Base-by-base conservation (phyloP, 2,888 invertebrate species). In the Chrysopilus asiliformis region DNA sequence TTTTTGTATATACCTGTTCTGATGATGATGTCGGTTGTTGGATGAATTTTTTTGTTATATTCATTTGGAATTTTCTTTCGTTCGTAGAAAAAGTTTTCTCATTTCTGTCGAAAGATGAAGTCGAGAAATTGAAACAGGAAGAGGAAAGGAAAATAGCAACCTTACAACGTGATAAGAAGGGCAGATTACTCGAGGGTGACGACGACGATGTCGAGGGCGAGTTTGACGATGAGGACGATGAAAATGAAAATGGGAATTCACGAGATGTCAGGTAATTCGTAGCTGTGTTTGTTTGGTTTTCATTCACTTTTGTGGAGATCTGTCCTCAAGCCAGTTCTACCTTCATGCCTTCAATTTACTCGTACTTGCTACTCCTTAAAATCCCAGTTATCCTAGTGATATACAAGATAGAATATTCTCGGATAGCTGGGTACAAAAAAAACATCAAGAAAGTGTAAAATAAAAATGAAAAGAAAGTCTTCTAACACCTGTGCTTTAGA, bases 61-160 rank as follows among this genome's bases (percentile, higher is more conserved):
- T 22, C 10, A n/a, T n/a, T n/a, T n/a, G n/a, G n/a, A n/a, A n/a
- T 22, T 22, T n/a, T 22, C 27, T 24, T 36, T 36, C 10, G 20
- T 29, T 28, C 13, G 7, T 67, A 86, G 89, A 84, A 49, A 86
- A 86, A 75, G 81, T 85, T 60, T 91, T 91, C 70, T 84, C 85
- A 65, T 91, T 89, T 68, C 72, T 91, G 58, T 90, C 87, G 60
- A 80, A 83, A 61, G 87, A 89, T 68, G 93, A 93, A 71, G 78
- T 93, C 53, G 87, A 89, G 68, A 81, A 85, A 67, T 76, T 91
- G 73, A 85, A 80, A 67, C 87, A 87, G 57, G 90, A 91, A 69
- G 91, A 91, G 72, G 85, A 86, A 56, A 76, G 73, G 62, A 87
- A 86, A 69, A 83, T 89, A 64, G 83, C 84, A 53, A 62, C 62